These are phyloP conservation scores for Nothobranchius furzeri DNA, from an alignment of 2,113 vertebrate genomes.

Conservation along the genomic window DNA sequence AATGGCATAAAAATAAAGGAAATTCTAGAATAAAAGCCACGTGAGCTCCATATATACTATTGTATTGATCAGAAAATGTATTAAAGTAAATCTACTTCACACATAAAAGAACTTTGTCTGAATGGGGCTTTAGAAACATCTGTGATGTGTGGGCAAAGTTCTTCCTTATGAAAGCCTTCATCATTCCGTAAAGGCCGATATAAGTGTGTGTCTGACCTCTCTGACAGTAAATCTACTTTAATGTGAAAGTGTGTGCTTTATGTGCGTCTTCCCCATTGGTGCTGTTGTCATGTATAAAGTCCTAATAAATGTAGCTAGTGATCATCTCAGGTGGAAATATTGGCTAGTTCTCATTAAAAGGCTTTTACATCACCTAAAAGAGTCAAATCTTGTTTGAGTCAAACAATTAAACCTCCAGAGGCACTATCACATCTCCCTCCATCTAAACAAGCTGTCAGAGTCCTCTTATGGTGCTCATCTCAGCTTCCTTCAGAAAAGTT, in stretches of 20 bases:
- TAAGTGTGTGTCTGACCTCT: not conserved
- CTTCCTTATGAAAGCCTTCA: conserved; percentile 3
- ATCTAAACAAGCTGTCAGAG: conserved; percentile 27
- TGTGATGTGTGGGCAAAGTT: conserved; percentile 2
- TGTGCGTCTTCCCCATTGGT: conserved; percentile 25
- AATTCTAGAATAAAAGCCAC: no score
- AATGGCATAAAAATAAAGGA: no score
- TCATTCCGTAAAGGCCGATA: conserved; percentile 10
- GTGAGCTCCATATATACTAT: no score
- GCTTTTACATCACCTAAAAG: conserved; percentile 25
- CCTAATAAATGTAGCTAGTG: conserved; percentile 37
- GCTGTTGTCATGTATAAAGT: conserved; percentile 30
- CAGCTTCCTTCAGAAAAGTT: not conserved
- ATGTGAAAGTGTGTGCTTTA: conserved; percentile 33
- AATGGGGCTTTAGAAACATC: conserved; percentile 4
- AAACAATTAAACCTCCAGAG: conserved; percentile 28
- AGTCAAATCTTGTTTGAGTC: conserved; percentile 10
- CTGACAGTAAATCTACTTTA: conserved; percentile 43
- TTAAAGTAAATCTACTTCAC: not conserved
- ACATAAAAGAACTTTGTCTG: not conserved
- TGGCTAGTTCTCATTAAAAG: conserved; percentile 13
- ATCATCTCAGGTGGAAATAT: not conserved
- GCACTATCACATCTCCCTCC: conserved; percentile 15
- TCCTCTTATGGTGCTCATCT: conserved; percentile 18
- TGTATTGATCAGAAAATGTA: no score